Evolutionary conservation across 2,797 vertebrate genomes (phyloP).

Genomic region (Heliangelus exortis): DNA sequence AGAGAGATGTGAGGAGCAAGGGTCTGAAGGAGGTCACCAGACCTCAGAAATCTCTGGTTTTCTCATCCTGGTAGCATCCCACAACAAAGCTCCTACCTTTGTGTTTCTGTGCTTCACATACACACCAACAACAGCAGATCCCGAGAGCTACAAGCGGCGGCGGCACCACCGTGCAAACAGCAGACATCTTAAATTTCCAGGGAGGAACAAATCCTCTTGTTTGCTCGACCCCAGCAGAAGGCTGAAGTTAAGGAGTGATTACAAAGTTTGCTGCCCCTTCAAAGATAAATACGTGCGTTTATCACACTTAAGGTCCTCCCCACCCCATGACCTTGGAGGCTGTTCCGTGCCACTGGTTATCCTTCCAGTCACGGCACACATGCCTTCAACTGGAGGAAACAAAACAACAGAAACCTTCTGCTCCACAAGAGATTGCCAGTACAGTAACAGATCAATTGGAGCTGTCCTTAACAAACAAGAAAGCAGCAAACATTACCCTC

Average conservation of each 20-base stretch:
- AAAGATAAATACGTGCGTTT: background rate
- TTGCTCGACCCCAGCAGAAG: background rate
- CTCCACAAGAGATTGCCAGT: accelerated
- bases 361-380: background rate
- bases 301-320: background rate
- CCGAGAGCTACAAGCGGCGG: background rate
- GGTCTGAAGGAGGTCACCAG: background rate
- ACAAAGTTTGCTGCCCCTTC: background rate
- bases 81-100: background rate
- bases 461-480: background rate
- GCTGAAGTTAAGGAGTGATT: background rate
- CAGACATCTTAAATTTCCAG: background rate
- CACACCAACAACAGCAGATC: background rate
- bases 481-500: background rate
- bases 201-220: background rate
- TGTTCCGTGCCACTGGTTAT: background rate
- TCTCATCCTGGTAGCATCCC: background rate
- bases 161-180: background rate
- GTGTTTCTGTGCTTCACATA: background rate
- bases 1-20: background rate
- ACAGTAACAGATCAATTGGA: background rate
- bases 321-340: background rate
- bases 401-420: background rate
- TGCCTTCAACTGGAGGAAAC: background rate
- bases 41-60: background rate